phyloP scores from a whole-genome alignment of 2,113 vertebrate genomes.

The Rallus limicola region DNA sequence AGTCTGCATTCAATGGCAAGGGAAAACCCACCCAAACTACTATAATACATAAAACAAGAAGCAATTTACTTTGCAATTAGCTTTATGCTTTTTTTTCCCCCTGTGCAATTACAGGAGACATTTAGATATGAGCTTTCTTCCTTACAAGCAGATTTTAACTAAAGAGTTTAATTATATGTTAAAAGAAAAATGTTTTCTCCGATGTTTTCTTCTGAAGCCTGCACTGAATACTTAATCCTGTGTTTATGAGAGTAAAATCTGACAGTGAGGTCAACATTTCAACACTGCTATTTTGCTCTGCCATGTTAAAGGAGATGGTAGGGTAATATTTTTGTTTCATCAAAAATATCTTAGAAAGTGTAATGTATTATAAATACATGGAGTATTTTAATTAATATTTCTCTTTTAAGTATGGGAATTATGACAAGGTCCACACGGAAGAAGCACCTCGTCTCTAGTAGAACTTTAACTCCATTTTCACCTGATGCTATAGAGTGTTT shows the following conservation, averaged over 20 bases:
- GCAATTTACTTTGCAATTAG: constrained; percentile 48
- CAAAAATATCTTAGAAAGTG: background rate
- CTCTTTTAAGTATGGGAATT: background rate
- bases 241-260: constrained; percentile 48
- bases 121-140: constrained; percentile 36
- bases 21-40: background rate
- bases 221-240: constrained; percentile 17
- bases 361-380: background rate
- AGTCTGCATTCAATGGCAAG: background rate
- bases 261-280: constrained; percentile 55
- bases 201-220: constrained; percentile 46
- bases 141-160: constrained; percentile 48
- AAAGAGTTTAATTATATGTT: constrained; percentile 53
- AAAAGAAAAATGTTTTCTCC: constrained; percentile 40
- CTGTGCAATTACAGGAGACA: background rate
- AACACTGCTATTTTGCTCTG: constrained; percentile 5
- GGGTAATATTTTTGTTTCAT: background rate
- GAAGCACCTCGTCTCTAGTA: background rate
- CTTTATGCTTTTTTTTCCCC: background rate
- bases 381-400: constrained; percentile 6
- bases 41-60: background rate
- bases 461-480: constrained; percentile 19
- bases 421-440: background rate
- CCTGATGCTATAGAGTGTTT: background rate
- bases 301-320: background rate